Conservation (phyloP, 2,113 vertebrate genomes). For the Steatornis caripensis region DNA sequence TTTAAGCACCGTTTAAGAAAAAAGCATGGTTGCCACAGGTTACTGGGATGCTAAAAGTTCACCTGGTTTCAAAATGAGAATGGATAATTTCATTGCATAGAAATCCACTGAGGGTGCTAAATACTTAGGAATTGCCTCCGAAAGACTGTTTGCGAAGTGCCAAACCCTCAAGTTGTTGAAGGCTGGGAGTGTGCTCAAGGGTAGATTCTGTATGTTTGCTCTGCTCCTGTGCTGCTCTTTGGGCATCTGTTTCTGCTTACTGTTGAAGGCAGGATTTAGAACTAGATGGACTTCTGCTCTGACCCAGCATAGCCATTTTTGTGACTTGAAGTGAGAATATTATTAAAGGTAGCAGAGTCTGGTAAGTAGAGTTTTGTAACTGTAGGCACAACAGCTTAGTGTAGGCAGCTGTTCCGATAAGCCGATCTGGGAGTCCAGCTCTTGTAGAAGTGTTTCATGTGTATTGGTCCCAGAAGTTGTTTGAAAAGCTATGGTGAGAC, state of each 20-base stretch:
- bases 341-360: neutral
- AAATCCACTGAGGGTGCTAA: neutral
- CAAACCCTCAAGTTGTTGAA: neutral
- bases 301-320: neutral
- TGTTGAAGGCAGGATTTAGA: neutral
- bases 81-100: neutral
- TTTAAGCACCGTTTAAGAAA: neutral
- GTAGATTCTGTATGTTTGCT: neutral
- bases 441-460: neutral
- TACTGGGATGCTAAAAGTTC: neutral
- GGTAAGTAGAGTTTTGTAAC: neutral
- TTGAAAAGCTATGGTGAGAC: neutral
- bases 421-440: neutral
- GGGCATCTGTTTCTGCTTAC: neutral
- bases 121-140: neutral
- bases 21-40: neutral
- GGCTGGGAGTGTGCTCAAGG: neutral
- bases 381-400: neutral
- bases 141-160: neutral
- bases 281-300: neutral
- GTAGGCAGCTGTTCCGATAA: neutral
- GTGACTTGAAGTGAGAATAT: neutral
- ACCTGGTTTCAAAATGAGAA: neutral
- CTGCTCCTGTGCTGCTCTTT: neutral
- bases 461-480: neutral